Evolutionary conservation across 2,888 invertebrate genomes (phyloP), one percentile per base, ranked within the genome.

Genomic region (Calephelis perditalis): DNA sequence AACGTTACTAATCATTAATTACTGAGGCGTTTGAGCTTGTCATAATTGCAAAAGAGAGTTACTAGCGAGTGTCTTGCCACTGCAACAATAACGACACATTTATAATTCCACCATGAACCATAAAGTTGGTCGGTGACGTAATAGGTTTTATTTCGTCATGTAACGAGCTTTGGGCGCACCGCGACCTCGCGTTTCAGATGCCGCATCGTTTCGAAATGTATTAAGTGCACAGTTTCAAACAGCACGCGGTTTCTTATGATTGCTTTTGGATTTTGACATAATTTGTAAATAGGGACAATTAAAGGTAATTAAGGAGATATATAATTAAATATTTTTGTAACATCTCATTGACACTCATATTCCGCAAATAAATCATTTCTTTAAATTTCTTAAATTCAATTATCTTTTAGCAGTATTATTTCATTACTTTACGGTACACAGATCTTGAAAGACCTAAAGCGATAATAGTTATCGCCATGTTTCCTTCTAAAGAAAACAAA

Each of bases 131-230:
- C 79, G 70, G 75, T 88, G 85, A 85, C 77, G 86, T 84, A 88
- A 86, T 83, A 74, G 81, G 84, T 84, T 84, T 86, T 82, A 85
- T 89, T 87, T 89, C 88, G 80, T 84, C 87, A 88, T 78, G 73
- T 73, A 68, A 67, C 75, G 75, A 82, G 83, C 82, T 86, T 82
- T 79, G 76, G 86, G 82, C 82, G 80, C 81, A 84, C 82, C 75
- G 81, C 85, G 88, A 80, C 87, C 89, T 89, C 88, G 87, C 79
- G 78, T 82, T 82, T 82, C 86, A 84, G 84, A 81, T 72, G 81
- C 82, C 83, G 86, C 84, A 83, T 84, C 87, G 81, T 90, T 84
- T 84, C 89, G 89, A 90, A 89, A 90, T 86, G 88, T 86, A 89
- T 87, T 86, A 77, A 89, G 86, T 87, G 88, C 88, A 89, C 84